phyloP scores from a whole-genome alignment of 2,888 invertebrate species.

The Acrobasis consociella region DNA sequence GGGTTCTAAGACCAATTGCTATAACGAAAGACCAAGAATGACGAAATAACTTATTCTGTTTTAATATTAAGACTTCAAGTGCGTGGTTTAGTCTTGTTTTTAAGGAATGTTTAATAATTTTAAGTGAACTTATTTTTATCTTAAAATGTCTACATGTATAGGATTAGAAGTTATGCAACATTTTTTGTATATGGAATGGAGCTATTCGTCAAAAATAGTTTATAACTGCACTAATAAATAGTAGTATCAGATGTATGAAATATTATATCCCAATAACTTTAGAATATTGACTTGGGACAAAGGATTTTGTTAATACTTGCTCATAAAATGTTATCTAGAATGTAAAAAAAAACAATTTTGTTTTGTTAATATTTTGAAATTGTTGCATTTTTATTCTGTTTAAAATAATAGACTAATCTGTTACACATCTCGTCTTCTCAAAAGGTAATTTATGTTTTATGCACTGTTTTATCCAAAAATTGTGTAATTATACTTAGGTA shows the following conservation, averaged over 20 bases:
- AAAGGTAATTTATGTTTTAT: background rate
- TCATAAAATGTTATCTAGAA: conserved; percentile 58
- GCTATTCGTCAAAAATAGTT: background rate
- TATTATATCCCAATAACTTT: background rate
- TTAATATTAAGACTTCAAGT: conserved; percentile 13
- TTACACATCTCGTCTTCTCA: background rate
- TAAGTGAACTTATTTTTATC: conserved; percentile 5
- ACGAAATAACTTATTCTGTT: background rate
- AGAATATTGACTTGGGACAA: background rate
- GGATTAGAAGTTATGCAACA: background rate
- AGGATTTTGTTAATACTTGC: conserved; percentile 32
- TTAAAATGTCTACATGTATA: background rate
- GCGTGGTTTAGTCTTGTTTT: conserved; percentile 1
- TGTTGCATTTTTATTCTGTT: conserved; percentile 1
- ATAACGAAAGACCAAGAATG: background rate
- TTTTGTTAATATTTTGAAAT: background rate
- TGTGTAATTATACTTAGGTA: conserved; percentile 3
- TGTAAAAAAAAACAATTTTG: conserved; percentile 62
- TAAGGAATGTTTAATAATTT: conserved; percentile 17
- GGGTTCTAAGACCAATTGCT: background rate
- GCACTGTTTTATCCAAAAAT: background rate
- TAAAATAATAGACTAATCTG: background rate
- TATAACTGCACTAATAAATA: background rate
- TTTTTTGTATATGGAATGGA: background rate
- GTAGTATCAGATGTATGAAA: background rate